Evolutionary conservation across 2,888 invertebrate genomes (phyloP).

Genomic region (Euzophera pinguis): DNA sequence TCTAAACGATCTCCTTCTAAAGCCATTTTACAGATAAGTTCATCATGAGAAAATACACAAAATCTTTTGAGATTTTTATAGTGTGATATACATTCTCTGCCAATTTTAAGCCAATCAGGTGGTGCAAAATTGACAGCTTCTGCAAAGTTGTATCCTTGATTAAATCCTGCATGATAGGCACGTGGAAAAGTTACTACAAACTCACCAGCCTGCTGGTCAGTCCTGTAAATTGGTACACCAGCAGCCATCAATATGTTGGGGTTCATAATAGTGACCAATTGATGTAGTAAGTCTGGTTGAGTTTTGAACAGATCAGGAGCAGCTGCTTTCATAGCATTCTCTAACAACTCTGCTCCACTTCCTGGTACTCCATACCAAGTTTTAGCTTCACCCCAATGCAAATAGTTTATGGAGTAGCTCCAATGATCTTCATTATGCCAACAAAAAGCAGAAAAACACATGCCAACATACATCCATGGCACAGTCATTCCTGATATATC

Average conservation of each 20-base stretch:
- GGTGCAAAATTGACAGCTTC: constrained; percentile 93
- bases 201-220: constrained; percentile 88
- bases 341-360: constrained; percentile 83
- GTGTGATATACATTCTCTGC: constrained; percentile 84
- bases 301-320: constrained; percentile 87
- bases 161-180: constrained; percentile 90
- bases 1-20: constrained; percentile 83
- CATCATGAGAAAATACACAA: constrained; percentile 91
- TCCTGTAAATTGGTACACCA: constrained; percentile 81
- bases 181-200: constrained; percentile 90
- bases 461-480: constrained; percentile 92
- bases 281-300: constrained; percentile 88
- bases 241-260: constrained; percentile 84
- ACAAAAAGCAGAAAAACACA: constrained; percentile 91
- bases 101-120: constrained; percentile 87
- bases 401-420: constrained; percentile 90
- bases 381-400: constrained; percentile 91
- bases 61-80: constrained; percentile 84
- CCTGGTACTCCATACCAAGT: constrained; percentile 91
- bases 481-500: constrained; percentile 87
- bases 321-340: constrained; percentile 83
- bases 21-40: constrained; percentile 88
- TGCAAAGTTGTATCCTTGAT: constrained; percentile 90
- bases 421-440: constrained; percentile 93
- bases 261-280: constrained; percentile 89